phyloP scores from a whole-genome alignment of 2,888 invertebrate genomes.

The Heteropelma amictum region DNA sequence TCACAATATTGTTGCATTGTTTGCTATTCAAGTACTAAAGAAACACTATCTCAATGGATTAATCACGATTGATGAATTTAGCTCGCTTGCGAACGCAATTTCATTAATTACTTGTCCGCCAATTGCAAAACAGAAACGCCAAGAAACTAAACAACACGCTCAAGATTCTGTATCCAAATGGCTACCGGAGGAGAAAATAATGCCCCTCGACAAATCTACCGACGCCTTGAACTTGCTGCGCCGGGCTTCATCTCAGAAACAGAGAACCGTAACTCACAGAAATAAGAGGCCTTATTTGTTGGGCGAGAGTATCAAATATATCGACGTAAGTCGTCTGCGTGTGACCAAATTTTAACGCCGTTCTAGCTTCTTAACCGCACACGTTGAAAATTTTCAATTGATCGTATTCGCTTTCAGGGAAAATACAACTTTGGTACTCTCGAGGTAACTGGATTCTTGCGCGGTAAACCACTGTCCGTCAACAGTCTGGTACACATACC shows the following conservation, averaged over 20 bases:
- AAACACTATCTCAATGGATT: background rate
- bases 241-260: slow-evolving; percentile 90
- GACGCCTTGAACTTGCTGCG: slow-evolving; percentile 88
- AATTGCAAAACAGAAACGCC: slow-evolving; percentile 79
- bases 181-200: slow-evolving; percentile 90
- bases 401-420: slow-evolving; percentile 52
- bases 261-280: slow-evolving; percentile 85
- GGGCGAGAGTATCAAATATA: slow-evolving; percentile 88
- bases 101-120: background rate
- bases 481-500: slow-evolving; percentile 94
- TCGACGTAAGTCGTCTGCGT: slow-evolving; percentile 72
- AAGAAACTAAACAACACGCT: slow-evolving; percentile 83
- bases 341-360: background rate
- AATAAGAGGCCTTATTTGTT: slow-evolving; percentile 91
- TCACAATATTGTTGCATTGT: too few relatives aligned
- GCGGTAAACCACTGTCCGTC: slow-evolving; percentile 90
- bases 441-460: slow-evolving; percentile 91
- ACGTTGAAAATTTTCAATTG: background rate
- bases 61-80: background rate
- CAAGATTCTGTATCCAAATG: slow-evolving; percentile 84
- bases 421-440: slow-evolving; percentile 82
- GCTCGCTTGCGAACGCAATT: background rate
- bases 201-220: slow-evolving; percentile 85
- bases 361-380: background rate
- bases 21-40: too few relatives aligned